phyloP scores from a whole-genome alignment of 2,888 invertebrate species.

The Acanthacorydalis orientalis region DNA sequence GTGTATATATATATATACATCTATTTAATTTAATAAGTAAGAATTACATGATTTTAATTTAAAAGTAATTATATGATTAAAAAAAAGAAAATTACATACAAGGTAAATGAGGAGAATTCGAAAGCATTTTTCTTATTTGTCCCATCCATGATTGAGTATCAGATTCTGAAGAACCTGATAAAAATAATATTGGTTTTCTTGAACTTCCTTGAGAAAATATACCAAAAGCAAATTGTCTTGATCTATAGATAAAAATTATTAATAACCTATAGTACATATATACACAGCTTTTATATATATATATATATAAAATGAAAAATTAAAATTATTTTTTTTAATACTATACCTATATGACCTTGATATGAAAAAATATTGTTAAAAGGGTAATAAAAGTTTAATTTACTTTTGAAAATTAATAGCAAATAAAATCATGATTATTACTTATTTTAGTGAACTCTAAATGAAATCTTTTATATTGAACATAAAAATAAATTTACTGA shows the following conservation, averaged over 20 bases:
- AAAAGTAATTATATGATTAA: too few relatives aligned
- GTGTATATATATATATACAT: too few relatives aligned
- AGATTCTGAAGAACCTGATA: slow-evolving; percentile 44
- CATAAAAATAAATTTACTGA: too few relatives aligned
- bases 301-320: not conserved
- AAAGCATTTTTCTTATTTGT: slow-evolving; percentile 35
- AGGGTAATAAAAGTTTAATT: not conserved
- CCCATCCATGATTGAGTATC: slow-evolving; percentile 56
- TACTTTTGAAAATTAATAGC: too few relatives aligned
- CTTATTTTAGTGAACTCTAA: too few relatives aligned
- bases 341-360: too few relatives aligned
- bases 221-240: slow-evolving; percentile 51
- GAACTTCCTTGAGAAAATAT: slow-evolving; percentile 39
- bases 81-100: slow-evolving; percentile 14
- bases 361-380: not conserved
- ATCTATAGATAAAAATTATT: slow-evolving; percentile 18
- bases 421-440: too few relatives aligned
- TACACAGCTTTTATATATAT: not conserved
- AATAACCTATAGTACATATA: not conserved
- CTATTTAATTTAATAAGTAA: too few relatives aligned
- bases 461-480: too few relatives aligned
- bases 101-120: slow-evolving; percentile 23
- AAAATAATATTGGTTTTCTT: slow-evolving; percentile 42
- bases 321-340: too few relatives aligned
- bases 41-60: too few relatives aligned